These are phyloP conservation scores for Sylvia borin DNA, from an alignment of 2,797 vertebrate species.

Conservation along the genomic window DNA sequence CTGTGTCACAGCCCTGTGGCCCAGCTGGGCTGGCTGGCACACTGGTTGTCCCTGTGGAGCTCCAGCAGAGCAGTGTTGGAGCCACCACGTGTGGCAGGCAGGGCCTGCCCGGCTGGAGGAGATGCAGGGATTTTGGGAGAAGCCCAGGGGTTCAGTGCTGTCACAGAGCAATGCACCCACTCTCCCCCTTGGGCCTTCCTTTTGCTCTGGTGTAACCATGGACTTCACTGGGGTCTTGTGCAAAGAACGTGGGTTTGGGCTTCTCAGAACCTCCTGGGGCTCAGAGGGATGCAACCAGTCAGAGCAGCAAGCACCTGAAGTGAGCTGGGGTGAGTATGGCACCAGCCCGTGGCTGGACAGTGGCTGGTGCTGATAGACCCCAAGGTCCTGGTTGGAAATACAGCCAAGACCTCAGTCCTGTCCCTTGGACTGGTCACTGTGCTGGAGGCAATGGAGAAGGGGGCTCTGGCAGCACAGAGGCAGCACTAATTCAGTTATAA, in stretches of 20 bases:
- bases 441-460: background rate
- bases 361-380: background rate
- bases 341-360: fast-evolving
- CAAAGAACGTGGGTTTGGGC: fast-evolving
- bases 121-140: background rate
- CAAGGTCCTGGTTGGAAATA: background rate
- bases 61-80: background rate
- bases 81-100: background rate
- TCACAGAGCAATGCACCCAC: fast-evolving
- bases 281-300: background rate
- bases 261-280: background rate
- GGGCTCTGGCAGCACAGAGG: background rate
- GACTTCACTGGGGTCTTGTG: fast-evolving
- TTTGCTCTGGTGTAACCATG: fast-evolving
- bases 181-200: background rate
- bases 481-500: slow-evolving; percentile 36
- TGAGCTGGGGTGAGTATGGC: background rate
- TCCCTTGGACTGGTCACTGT: background rate
- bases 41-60: background rate
- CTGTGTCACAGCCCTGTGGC: background rate
- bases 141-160: background rate
- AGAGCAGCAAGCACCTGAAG: background rate
- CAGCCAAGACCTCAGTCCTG: background rate
- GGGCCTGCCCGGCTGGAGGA: background rate
- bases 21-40: background rate